Conservation (phyloP, 2,888 invertebrate species). For the Yponomeuta evonymella region DNA sequence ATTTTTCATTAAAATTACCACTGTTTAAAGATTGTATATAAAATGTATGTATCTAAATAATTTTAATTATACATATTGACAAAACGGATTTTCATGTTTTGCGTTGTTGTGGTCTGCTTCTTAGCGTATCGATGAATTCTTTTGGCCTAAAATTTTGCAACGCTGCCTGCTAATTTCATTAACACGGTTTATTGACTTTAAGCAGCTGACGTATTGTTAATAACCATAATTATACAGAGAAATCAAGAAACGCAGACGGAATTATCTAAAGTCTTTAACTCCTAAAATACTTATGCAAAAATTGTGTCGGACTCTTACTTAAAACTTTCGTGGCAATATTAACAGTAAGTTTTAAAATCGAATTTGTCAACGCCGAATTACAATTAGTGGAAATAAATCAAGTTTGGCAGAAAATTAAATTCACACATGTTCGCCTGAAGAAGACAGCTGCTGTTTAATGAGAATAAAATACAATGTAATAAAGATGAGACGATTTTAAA, state of each 20-base stretch:
- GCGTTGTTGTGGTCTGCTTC: not conserved
- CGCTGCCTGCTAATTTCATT: too few relatives aligned
- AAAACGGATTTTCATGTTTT: not conserved
- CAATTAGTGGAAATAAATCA: constrained; percentile 16
- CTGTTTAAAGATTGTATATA: too few relatives aligned
- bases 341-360: constrained; percentile 3
- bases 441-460: not conserved
- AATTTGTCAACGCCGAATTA: constrained; percentile 28
- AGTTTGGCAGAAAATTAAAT: not conserved
- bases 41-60: too few relatives aligned
- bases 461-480: not conserved
- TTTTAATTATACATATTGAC: not conserved
- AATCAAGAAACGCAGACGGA: too few relatives aligned
- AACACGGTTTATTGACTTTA: too few relatives aligned
- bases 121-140: too few relatives aligned
- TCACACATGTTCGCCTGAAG: not conserved
- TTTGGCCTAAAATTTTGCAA: too few relatives aligned
- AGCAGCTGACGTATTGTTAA: too few relatives aligned
- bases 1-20: too few relatives aligned
- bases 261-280: not conserved
- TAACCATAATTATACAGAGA: too few relatives aligned
- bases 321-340: not conserved
- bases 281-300: not conserved
- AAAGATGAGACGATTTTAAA: not conserved
- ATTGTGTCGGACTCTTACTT: not conserved